phyloP scores from a whole-genome alignment of 2,113 vertebrate species.

The Tragelaphus imberbis region DNA sequence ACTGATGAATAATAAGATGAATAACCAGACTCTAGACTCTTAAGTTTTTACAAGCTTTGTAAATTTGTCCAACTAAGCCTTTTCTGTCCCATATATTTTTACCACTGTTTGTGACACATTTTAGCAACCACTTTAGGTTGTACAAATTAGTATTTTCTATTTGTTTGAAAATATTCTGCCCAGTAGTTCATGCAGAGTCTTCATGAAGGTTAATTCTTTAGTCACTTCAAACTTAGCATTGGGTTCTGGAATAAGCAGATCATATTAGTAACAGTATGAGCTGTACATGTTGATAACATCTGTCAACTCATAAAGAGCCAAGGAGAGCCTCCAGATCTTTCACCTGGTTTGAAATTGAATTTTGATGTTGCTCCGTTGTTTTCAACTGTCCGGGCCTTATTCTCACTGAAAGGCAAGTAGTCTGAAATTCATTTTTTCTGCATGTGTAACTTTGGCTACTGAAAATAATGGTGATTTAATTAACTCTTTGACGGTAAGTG shows the following conservation, averaged over 20 bases:
- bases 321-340: background rate
- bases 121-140: background rate
- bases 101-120: background rate
- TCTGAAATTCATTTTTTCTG: slow-evolving; percentile 6
- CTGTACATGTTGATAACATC: background rate
- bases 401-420: background rate
- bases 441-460: background rate
- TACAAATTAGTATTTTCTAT: slow-evolving; percentile 9
- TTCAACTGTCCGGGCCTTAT: background rate
- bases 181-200: background rate
- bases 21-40: background rate
- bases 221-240: background rate
- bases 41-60: background rate
- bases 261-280: background rate
- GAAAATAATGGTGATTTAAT: background rate
- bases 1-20: background rate
- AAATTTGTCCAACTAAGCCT: background rate
- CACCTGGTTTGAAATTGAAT: background rate
- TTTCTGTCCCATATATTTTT: background rate
- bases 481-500: background rate
- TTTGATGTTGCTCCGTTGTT: background rate
- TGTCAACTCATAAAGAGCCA: background rate
- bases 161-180: slow-evolving; percentile 2
- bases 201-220: background rate
- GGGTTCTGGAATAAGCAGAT: background rate